Percentiles rank a stretch among this genome's conserved stretches.
phyloP scores from a whole-genome alignment of 1,140 invertebrate species.

The Ganaspis sp. region DNA sequence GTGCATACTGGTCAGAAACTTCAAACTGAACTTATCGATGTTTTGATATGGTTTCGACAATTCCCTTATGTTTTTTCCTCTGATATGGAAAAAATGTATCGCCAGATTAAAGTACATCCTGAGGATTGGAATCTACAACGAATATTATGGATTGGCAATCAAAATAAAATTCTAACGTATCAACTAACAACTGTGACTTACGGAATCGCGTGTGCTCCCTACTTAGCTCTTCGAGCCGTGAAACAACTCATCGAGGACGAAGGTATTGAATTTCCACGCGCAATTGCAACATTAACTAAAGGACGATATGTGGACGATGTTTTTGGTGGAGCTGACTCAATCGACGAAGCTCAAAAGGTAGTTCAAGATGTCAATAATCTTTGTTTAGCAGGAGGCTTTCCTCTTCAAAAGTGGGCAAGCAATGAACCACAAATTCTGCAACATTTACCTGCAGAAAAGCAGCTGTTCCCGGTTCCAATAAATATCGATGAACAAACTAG shows the following conservation, averaged over 20 bases:
- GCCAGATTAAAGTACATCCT: not conserved
- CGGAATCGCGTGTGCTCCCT: not conserved
- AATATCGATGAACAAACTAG: not conserved
- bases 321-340: not conserved
- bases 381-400: conserved; percentile 33
- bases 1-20: not conserved
- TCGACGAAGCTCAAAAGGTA: not conserved
- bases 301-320: conserved; percentile 22
- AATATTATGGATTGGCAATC: not conserved
- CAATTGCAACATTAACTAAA: not conserved
- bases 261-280: not conserved
- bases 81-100: not conserved
- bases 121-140: not conserved
- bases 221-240: not conserved
- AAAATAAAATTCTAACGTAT: not conserved
- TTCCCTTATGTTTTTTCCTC: not conserved
- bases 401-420: conserved; percentile 11
- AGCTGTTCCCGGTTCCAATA: not conserved
- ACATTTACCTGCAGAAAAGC: not conserved
- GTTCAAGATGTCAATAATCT: not conserved
- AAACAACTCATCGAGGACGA: not conserved
- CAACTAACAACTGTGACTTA: not conserved
- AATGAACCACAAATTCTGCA: not conserved
- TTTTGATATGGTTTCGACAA: not conserved
- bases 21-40: not conserved